Conservation (phyloP, 2,888 invertebrate genomes). For the Cosmia pyralina region DNA sequence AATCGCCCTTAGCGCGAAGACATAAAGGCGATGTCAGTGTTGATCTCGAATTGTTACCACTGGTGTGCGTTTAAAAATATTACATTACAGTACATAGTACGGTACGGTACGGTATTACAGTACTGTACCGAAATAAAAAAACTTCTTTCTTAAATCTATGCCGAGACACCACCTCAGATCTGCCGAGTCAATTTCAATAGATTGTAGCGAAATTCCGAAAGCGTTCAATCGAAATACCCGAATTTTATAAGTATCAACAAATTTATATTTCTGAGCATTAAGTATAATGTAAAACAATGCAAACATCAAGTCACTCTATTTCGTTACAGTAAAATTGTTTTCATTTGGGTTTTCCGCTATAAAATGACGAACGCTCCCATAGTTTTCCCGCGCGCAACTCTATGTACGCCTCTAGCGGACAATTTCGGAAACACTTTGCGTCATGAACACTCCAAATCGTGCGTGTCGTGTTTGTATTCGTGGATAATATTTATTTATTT, state of each 20-base stretch:
- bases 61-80: neutral
- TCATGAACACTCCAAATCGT: conserved; percentile 74
- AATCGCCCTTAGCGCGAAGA: neutral
- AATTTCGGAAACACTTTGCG: conserved; percentile 75
- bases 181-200: neutral
- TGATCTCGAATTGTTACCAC: neutral
- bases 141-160: too few relatives aligned
- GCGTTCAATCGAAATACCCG: neutral
- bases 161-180: neutral
- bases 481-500: conserved; percentile 72
- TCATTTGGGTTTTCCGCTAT: conserved; percentile 33
- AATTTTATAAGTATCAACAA: neutral
- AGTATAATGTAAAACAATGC: neutral
- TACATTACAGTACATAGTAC: too few relatives aligned
- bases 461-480: conserved; percentile 81
- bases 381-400: conserved; percentile 70
- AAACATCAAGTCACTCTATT: neutral
- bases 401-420: conserved; percentile 71
- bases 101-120: too few relatives aligned
- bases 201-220: neutral
- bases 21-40: neutral
- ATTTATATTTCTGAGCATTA: neutral
- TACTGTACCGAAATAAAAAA: too few relatives aligned
- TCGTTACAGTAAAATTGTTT: neutral
- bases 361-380: conserved; percentile 62